These are phyloP conservation scores for Microdon myrmicae DNA, from an alignment of 2,888 invertebrate species.

Conservation along the genomic window DNA sequence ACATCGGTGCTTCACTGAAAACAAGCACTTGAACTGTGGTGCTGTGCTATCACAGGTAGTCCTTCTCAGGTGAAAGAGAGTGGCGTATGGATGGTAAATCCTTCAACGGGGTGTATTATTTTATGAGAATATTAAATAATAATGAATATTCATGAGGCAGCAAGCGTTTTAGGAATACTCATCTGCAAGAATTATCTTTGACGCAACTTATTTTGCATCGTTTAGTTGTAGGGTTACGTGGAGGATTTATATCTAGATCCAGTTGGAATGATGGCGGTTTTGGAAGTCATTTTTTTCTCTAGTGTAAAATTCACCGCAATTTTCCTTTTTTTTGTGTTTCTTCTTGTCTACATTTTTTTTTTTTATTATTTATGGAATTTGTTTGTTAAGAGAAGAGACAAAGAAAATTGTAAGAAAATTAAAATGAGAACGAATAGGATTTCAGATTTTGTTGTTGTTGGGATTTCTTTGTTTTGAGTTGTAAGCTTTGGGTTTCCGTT, in stretches of 20 bases:
- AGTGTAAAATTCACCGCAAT: conserved; percentile 25
- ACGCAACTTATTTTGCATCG: conserved; percentile 50
- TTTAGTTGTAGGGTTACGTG: conserved; percentile 31
- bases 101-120: conserved; percentile 39
- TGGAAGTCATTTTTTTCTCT: conserved; percentile 10
- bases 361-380: conserved; percentile 14
- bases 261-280: conserved; percentile 33
- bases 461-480: conserved; percentile 2
- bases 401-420: conserved; percentile 47
- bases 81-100: not conserved
- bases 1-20: conserved; percentile 25
- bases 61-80: not conserved
- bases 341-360: conserved; percentile 13
- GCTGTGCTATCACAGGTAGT: conserved; percentile 32
- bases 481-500: too few species aligned
- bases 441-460: conserved; percentile 27
- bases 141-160: conserved; percentile 48
- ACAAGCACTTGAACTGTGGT: conserved; percentile 27
- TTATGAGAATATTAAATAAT: conserved; percentile 49
- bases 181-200: conserved; percentile 50
- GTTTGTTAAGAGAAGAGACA: conserved; percentile 29
- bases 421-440: conserved; percentile 42
- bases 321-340: conserved; percentile 7
- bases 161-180: conserved; percentile 49
- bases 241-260: too few species aligned